phyloP scores from a whole-genome alignment of 1,140 invertebrate genomes.

The Aphelenchoides besseyi region DNA sequence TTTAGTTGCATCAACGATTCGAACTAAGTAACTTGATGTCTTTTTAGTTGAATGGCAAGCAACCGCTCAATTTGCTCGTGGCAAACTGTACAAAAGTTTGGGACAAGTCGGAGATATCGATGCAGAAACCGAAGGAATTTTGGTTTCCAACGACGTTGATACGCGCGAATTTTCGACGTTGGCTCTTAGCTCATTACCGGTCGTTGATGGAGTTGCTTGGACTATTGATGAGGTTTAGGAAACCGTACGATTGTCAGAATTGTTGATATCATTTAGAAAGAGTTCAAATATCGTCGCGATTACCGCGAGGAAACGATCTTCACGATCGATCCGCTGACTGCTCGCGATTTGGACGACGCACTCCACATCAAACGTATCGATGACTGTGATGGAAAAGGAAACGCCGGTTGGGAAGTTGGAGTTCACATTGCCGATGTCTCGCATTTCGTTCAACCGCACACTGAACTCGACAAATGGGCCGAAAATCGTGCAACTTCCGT shows the following conservation, averaged over 20 bases:
- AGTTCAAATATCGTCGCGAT: slow-evolving; percentile 66
- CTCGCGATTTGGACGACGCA: slow-evolving; percentile 88
- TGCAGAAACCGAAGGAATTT: slow-evolving; percentile 74
- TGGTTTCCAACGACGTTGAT: slow-evolving; percentile 75
- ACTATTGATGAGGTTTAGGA: slow-evolving; percentile 65
- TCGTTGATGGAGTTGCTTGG: slow-evolving; percentile 64
- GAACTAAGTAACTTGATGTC: neutral
- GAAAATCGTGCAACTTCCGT: slow-evolving; percentile 52
- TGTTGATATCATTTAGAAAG: slow-evolving; percentile 68
- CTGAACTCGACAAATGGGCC: slow-evolving; percentile 72
- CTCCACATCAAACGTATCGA: slow-evolving; percentile 73
- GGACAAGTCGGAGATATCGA: slow-evolving; percentile 74
- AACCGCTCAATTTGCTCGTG: slow-evolving; percentile 49
- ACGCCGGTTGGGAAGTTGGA: slow-evolving; percentile 73
- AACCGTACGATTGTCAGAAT: slow-evolving; percentile 7
- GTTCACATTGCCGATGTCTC: slow-evolving; percentile 90
- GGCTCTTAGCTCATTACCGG: slow-evolving; percentile 68
- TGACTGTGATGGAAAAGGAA: slow-evolving; percentile 70
- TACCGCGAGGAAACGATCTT: slow-evolving; percentile 78
- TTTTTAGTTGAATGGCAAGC: slow-evolving; percentile 35
- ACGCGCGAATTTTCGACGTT: slow-evolving; percentile 70
- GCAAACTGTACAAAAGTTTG: slow-evolving; percentile 70
- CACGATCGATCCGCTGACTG: slow-evolving; percentile 87
- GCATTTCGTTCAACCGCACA: slow-evolving; percentile 82
- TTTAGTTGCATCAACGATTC: slow-evolving; percentile 3